Base-by-base conservation (phyloP, 2,797 vertebrate species). In the Acomys russatus region DNA sequence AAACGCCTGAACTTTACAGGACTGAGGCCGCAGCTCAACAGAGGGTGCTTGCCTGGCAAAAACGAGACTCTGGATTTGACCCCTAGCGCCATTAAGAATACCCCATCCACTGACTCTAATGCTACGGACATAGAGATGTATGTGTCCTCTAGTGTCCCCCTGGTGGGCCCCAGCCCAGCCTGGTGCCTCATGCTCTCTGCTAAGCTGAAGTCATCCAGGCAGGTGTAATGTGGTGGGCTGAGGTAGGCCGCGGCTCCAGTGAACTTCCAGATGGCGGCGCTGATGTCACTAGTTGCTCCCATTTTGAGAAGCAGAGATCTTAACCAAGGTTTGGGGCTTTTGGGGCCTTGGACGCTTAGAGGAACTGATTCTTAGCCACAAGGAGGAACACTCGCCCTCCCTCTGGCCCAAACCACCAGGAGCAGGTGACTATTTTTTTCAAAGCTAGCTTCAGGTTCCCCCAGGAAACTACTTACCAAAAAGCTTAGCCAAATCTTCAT, bases 391-490 rank as follows among this genome's bases (percentile, higher is more conserved):
- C 15, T 17, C 2, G 18, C 38, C n/a, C 38, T 74, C 20, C 20
- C 18, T 33, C 68, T n/a, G 49, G 7, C 49, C 54, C 23, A 77
- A 87, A 38, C 17, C 44, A 63, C 4, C 15, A 23, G 68, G 20
- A 76, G 33, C 12, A 35, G 12, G n/a, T 11, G 1, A n/a, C 28
- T 11, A n/a, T 44, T 44, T n/a, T 70, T 20, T 76, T 91, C 56
- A 54, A 14, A 77, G 2, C 28, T 20, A 86, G 28, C 1, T 4
- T n/a, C 3, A 5, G 20, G n/a, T 17, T 70, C 28, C 28, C 28
- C 28, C n/a, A 22, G 11, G 12, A 80, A 38, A 63, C 4, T 49
- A 94, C 94, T 88, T 97, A 97, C 96, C 92, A 79, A 96, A 61
- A 61, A 94, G 5, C 38, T 84, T 84, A 78, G 83, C 15, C 35